Percentiles rank a stretch among this genome's conserved stretches.
Evolutionary conservation across 64 coral and sea anemone genomes (phyloP).

Genomic region (Catalaphyllia jardinei): DNA sequence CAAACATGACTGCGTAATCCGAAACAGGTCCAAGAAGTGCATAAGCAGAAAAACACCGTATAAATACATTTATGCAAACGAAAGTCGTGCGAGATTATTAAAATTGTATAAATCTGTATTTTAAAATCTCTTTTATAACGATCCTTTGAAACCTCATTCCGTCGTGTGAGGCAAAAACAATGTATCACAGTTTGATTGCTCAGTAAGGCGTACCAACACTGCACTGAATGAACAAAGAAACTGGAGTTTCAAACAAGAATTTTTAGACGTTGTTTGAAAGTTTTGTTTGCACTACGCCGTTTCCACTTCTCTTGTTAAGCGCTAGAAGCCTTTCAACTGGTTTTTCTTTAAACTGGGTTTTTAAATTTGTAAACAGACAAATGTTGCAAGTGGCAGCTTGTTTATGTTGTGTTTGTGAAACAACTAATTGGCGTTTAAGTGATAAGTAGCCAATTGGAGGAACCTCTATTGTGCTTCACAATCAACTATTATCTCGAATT

Average conservation of each 20-base stretch:
- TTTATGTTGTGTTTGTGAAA: constrained; percentile 9
- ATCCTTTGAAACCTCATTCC: not conserved
- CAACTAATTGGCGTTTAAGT: constrained; percentile 28
- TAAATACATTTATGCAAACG: not conserved
- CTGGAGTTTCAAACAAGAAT: not conserved
- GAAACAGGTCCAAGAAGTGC: not conserved
- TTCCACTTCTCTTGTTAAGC: not conserved
- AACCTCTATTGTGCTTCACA: not conserved
- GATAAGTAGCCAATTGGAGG: constrained; percentile 24
- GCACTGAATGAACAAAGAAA: not conserved
- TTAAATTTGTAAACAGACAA: constrained; percentile 3
- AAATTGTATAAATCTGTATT: not conserved
- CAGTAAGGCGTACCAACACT: constrained; percentile 1
- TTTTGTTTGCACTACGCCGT: not conserved
- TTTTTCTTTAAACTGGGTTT: not conserved
- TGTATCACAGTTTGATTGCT: constrained; percentile 14
- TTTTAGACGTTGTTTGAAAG: not conserved
- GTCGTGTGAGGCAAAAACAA: not conserved
- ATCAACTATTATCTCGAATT: constrained; percentile 9
- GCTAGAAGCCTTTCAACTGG: not conserved
- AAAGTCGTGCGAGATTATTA: not conserved
- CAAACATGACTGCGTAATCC: not conserved
- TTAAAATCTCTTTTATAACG: not conserved
- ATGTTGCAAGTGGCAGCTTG: constrained; percentile 11
- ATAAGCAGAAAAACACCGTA: too few relatives aligned